Conservation (phyloP, 2,113 vertebrate genomes). For the Sardina pilchardus region DNA sequence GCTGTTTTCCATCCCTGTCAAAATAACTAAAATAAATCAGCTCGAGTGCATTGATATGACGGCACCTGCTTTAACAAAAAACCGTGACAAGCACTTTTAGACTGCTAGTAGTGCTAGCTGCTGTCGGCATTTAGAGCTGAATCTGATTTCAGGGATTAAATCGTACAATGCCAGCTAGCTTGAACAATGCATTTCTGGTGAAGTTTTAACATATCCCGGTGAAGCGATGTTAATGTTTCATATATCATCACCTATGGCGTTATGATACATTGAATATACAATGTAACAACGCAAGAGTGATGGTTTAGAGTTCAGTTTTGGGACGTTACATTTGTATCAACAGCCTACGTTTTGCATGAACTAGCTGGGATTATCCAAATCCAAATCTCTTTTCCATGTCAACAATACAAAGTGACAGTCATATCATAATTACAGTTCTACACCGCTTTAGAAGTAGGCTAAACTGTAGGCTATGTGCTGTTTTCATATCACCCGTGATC, state of each 20-base stretch:
- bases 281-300: background rate
- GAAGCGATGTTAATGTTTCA: background rate
- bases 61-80: conserved; percentile 15
- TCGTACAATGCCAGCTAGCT: conserved; percentile 6
- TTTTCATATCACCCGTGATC: background rate
- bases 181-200: background rate
- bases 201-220: background rate
- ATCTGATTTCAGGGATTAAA: conserved; percentile 19
- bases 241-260: background rate
- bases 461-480: background rate
- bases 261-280: background rate
- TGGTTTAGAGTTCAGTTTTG: background rate
- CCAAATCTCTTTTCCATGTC: background rate
- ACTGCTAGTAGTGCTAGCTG: background rate
- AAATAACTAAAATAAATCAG: background rate
- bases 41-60: background rate
- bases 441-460: background rate
- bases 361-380: background rate
- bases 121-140: background rate
- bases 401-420: background rate
- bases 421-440: background rate
- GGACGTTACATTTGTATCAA: background rate
- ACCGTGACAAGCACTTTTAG: conserved; percentile 18
- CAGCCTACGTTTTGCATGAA: background rate
- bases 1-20: background rate